These are phyloP conservation scores for Amphipoea lucens DNA, from an alignment of 2,888 invertebrate genomes.

Conservation along the genomic window DNA sequence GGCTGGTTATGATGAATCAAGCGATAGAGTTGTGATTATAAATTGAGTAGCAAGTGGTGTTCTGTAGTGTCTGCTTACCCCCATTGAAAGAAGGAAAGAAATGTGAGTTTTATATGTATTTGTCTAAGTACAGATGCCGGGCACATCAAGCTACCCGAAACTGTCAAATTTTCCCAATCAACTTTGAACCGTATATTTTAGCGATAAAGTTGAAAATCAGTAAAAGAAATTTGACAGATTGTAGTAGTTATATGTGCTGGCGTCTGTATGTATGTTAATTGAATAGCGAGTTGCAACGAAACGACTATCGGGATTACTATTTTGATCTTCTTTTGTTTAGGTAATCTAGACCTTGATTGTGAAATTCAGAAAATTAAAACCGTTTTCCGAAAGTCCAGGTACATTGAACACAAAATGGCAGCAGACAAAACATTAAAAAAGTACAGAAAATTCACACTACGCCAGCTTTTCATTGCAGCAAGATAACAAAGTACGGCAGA, in stretches of 20 bases:
- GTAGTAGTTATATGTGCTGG: too few relatives aligned
- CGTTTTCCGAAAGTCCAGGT: neutral
- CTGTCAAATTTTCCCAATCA: too few relatives aligned
- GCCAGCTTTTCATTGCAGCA: conserved; percentile 51
- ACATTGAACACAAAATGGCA: conserved; percentile 18
- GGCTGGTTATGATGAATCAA: neutral
- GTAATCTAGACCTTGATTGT: neutral
- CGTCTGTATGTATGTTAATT: neutral
- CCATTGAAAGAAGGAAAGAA: too few relatives aligned
- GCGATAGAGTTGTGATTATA: neutral
- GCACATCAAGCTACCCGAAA: too few relatives aligned
- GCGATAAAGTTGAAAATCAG: too few relatives aligned
- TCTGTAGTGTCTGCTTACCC: too few relatives aligned
- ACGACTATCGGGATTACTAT: neutral
- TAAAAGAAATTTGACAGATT: too few relatives aligned
- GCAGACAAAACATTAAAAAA: conserved; percentile 42
- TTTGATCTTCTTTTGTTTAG: neutral
- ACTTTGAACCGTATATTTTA: too few relatives aligned
- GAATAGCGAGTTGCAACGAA: neutral
- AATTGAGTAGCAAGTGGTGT: neutral
- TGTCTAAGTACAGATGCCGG: too few relatives aligned
- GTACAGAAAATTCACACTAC: conserved; percentile 45
- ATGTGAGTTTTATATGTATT: too few relatives aligned
- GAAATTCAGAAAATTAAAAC: neutral
- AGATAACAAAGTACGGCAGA: conserved; percentile 59